phyloP scores from a whole-genome alignment of 1,140 invertebrate genomes.

The Oncopodura yosiiana region DNA sequence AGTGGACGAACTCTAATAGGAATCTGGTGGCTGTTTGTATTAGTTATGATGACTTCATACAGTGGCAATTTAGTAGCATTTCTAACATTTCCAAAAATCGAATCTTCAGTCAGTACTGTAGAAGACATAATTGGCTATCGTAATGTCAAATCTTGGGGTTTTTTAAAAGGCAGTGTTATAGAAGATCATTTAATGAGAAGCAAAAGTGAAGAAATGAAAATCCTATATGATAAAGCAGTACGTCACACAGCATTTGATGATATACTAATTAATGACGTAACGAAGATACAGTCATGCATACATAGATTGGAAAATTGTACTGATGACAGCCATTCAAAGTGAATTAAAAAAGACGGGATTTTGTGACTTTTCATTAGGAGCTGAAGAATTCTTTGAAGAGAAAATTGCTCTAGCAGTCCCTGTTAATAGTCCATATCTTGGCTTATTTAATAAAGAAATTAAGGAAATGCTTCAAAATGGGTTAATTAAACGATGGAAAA shows the following conservation, averaged over 20 bases:
- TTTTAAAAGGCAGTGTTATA: constrained; percentile 61
- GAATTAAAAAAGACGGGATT: constrained; percentile 50
- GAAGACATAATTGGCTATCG: constrained; percentile 56
- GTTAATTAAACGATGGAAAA: constrained; percentile 70
- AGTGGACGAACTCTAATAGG: constrained; percentile 79
- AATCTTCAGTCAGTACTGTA: constrained; percentile 61
- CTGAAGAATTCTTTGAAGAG: constrained; percentile 67
- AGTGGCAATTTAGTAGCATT: constrained; percentile 85
- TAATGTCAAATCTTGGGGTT: constrained; percentile 56
- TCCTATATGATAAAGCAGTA: constrained; percentile 47
- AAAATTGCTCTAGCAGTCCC: constrained; percentile 64
- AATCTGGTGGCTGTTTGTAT: constrained; percentile 85
- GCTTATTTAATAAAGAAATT: constrained; percentile 51
- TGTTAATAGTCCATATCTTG: constrained; percentile 60
- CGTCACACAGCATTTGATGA: constrained; percentile 43
- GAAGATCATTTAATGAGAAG: constrained; percentile 53
- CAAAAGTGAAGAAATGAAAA: constrained; percentile 15
- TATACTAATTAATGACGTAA: constrained; percentile 50
- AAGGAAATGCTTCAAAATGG: constrained; percentile 70
- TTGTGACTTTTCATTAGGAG: constrained; percentile 59
- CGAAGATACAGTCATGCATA: constrained; percentile 56
- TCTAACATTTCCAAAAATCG: constrained; percentile 79
- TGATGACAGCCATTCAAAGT: constrained; percentile 54
- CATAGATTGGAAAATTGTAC: constrained; percentile 68
- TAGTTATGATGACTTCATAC: constrained; percentile 83